Evolutionary conservation across 1,140 invertebrate genomes (phyloP).

Genomic region (Anastatus disparis): DNA sequence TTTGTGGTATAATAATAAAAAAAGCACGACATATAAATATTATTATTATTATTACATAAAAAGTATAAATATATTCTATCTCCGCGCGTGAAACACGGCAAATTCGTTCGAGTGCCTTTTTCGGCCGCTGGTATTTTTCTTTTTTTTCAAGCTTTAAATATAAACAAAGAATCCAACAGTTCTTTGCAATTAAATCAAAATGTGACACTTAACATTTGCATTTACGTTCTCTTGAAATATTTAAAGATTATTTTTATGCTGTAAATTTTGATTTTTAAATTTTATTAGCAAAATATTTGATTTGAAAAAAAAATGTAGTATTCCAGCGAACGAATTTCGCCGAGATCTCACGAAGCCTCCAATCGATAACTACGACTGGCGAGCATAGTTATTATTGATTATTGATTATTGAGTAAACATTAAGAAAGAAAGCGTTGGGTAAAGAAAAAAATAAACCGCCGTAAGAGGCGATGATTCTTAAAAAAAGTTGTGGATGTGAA

Average conservation of each 20-base stretch:
- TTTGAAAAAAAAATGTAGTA: not conserved
- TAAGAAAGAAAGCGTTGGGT: slow-evolving; percentile 34
- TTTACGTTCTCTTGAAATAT: not conserved
- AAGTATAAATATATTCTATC: slow-evolving; percentile 40
- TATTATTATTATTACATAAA: slow-evolving; percentile 37
- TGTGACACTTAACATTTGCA: not conserved
- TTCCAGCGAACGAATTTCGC: slow-evolving; percentile 30
- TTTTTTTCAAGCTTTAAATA: not conserved
- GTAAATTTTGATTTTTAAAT: not conserved
- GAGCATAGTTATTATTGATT: slow-evolving; percentile 41
- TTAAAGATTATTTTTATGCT: slow-evolving; percentile 1
- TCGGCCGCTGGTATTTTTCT: not conserved
- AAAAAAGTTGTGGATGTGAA: not conserved
- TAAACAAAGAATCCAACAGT: not conserved
- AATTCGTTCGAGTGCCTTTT: slow-evolving; percentile 11
- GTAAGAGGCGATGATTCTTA: slow-evolving; percentile 24
- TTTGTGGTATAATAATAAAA: slow-evolving; percentile 57
- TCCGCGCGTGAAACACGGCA: slow-evolving; percentile 13
- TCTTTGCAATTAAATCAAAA: slow-evolving; percentile 16
- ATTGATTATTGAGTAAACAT: slow-evolving; percentile 40
- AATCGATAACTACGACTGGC: slow-evolving; percentile 35
- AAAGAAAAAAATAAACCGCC: slow-evolving; percentile 17
- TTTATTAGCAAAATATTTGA: not conserved
- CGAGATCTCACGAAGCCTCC: slow-evolving; percentile 29
- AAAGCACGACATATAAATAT: slow-evolving; percentile 39